Percentiles rank a stretch among this genome's conserved stretches.
These are phyloP conservation scores for Solen grandis DNA, from an alignment of 1,140 invertebrate species.

Conservation along the genomic window DNA sequence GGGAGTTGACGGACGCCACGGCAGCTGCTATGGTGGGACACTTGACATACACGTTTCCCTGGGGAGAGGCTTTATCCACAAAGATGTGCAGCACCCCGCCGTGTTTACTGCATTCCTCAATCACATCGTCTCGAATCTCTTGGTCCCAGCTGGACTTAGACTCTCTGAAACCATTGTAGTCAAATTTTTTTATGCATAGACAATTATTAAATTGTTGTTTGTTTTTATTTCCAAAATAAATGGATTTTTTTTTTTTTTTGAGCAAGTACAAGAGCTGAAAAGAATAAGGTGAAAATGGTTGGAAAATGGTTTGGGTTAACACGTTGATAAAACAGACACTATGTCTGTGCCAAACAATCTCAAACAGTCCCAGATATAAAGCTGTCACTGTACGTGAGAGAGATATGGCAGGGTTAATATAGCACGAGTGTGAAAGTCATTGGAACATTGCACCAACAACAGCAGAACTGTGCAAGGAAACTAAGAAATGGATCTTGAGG, in stretches of 20 bases:
- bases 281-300: too few species aligned
- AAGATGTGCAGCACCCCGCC: slow-evolving; percentile 98
- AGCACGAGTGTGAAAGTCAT: neutral
- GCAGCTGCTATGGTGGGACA: slow-evolving; percentile 98
- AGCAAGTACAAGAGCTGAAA: neutral
- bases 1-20: slow-evolving; percentile 95
- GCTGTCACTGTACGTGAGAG: too few species aligned
- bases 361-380: too few species aligned
- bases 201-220: too few species aligned
- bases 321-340: too few species aligned
- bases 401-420: neutral
- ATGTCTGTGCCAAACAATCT: too few species aligned
- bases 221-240: too few species aligned
- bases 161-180: slow-evolving; percentile 67
- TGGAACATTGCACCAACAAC: neutral
- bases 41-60: slow-evolving; percentile 99
- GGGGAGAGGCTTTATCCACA: slow-evolving; percentile 96
- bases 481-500: too few species aligned
- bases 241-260: too few species aligned
- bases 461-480: neutral
- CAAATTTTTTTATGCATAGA: neutral
- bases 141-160: slow-evolving; percentile 88
- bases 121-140: slow-evolving; percentile 98
- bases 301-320: too few species aligned
- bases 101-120: slow-evolving; percentile 99